These are phyloP conservation scores for Pteropus alecto DNA, from an alignment of 2,113 vertebrate species.

Conservation along the genomic window DNA sequence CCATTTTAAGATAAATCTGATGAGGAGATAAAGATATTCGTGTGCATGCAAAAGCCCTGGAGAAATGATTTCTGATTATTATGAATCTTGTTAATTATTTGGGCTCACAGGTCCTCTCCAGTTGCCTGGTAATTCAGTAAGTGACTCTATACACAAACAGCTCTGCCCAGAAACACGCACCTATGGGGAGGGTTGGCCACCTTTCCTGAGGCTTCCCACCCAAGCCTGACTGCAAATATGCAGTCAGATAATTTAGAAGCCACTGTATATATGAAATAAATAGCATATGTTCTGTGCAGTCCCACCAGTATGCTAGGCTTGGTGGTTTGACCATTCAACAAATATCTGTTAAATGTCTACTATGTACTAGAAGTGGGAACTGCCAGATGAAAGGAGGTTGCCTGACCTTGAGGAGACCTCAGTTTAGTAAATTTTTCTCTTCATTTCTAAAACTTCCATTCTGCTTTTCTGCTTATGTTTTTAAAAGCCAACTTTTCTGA, in stretches of 20 bases:
- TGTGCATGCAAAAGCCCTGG: constrained; percentile 19
- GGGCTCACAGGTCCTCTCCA: not conserved
- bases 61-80: constrained; percentile 45
- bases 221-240: not conserved
- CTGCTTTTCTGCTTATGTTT: not conserved
- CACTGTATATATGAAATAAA: not conserved
- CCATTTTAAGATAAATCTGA: constrained; percentile 41
- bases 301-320: not conserved
- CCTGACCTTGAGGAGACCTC: not conserved
- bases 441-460: not conserved
- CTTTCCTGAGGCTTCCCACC: not conserved
- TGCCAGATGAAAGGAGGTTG: not conserved
- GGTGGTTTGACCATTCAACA: not conserved
- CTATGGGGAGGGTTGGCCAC: not conserved
- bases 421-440: not conserved
- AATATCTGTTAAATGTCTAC: not conserved
- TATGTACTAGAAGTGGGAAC: not conserved
- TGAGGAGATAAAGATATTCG: constrained; percentile 45
- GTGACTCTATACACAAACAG: not conserved
- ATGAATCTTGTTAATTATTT: constrained; percentile 54
- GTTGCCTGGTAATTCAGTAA: not conserved
- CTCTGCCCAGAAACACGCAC: not conserved
- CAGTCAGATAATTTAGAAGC: constrained; percentile 31
- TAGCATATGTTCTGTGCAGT: not conserved
- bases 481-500: not conserved